Evolutionary conservation across 2,888 invertebrate species (phyloP), one percentile per base, ranked within the genome.

Genomic region (Prostheceraeus crozeri): DNA sequence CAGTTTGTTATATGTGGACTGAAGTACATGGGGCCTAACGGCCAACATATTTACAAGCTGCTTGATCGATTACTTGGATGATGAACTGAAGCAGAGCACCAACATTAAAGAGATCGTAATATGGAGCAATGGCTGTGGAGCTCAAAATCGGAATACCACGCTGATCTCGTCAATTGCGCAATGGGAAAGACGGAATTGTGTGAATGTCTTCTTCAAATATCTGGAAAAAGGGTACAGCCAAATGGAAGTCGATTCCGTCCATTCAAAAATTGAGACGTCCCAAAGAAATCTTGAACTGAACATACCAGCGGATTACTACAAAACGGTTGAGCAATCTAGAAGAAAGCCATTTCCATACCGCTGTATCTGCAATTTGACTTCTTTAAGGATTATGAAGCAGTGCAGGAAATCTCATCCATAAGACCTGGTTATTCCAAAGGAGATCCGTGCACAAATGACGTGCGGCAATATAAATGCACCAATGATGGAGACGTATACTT

Each of bases 371-470:
- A 48, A 23, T 48, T 25, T 28, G 27, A 6, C 10, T 48, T 48
- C 23, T 48, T 48, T 48, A 21, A 48, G 48, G 19, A 40, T 40
- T 40, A 40, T 40, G n/a, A 48, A 28, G 48, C 48, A 23, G 27
- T 28, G 23, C 48, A 48, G 48, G 25, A 48, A 23, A 23, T 48
- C 23, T 48, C 48, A 28, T 48, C 48, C 48, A 48, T 48, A 25
- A 23, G 48, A 48, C 48, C 48, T 25, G n/a, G 48, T 28, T 48
- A 28, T 25, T 25, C 23, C 8, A 48, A 48, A 48, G 48, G 48
- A 4, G 48, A 48, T 48, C 19, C 27, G 25, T 48, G 48, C 48
- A 28, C 27, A 25, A 48, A 23, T 14, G 48, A 48, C 10, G 48
- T 48, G 27, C 23, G 27, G 27, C 25, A 48, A 28, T 48, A 48